Evolutionary conservation across 2,888 invertebrate species (phyloP).

Genomic region (Rugalucina vietnamica): DNA sequence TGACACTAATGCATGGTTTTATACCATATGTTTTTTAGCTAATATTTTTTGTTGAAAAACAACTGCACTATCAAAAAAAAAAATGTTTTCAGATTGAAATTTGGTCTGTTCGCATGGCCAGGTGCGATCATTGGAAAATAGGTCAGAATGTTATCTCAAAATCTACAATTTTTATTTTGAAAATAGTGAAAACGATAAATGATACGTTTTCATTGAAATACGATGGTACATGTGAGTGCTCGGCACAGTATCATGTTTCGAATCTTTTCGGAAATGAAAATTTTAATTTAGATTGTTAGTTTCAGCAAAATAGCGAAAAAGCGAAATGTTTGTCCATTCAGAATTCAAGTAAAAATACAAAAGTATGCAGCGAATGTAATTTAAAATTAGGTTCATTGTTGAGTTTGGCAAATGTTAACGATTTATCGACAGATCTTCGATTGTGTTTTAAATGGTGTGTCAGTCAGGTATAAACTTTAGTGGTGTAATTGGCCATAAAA

Average conservation of each 20-base stretch:
- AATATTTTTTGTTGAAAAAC: no score
- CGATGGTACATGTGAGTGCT: background rate
- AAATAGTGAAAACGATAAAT: background rate
- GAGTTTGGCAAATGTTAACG: background rate
- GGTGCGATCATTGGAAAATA: background rate
- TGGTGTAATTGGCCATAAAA: constrained; percentile 1
- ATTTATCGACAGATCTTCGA: background rate
- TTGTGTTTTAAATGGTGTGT: background rate
- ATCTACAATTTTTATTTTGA: background rate
- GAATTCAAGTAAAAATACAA: background rate
- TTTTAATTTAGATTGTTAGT: background rate
- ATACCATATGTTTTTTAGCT: no score
- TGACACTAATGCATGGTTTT: no score
- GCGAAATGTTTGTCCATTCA: background rate
- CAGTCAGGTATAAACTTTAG: background rate
- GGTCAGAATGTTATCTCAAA: constrained; percentile 2
- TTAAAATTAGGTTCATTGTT: no score
- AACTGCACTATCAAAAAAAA: no score
- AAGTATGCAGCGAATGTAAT: background rate
- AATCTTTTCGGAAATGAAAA: background rate
- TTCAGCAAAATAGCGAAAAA: background rate
- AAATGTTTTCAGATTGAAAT: no score
- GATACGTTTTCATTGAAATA: background rate
- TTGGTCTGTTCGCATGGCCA: no score
- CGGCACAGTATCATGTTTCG: background rate